Percentiles rank a stretch among this genome's conserved stretches.
phyloP scores from a whole-genome alignment of 2,113 vertebrate species.

The Uria aalge region DNA sequence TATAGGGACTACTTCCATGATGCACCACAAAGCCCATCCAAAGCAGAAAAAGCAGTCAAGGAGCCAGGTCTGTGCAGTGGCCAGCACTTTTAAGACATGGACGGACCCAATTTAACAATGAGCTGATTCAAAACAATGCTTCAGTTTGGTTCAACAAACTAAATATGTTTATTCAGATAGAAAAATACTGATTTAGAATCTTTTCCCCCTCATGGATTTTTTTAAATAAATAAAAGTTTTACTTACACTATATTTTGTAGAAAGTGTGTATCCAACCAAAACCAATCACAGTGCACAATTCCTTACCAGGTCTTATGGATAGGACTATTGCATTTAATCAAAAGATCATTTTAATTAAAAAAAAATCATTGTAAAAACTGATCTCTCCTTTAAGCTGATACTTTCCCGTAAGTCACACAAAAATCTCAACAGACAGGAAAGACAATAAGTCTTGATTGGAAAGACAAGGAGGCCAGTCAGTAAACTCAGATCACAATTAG shows the following conservation, averaged over 20 bases:
- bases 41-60: background rate
- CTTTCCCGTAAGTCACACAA: background rate
- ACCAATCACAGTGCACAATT: background rate
- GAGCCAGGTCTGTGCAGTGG: background rate
- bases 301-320: background rate
- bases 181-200: background rate
- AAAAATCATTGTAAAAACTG: background rate
- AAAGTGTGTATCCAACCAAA: background rate
- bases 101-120: background rate
- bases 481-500: constrained; percentile 51
- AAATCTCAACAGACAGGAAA: constrained; percentile 9
- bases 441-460: constrained; percentile 43
- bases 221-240: background rate
- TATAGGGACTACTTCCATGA: background rate
- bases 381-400: background rate
- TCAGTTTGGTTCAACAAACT: background rate
- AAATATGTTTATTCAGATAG: background rate
- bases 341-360: background rate
- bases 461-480: constrained; percentile 15
- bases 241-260: background rate
- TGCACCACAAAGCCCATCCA: background rate
- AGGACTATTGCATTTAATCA: background rate
- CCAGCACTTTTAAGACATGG: background rate
- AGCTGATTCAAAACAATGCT: background rate
- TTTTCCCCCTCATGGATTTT: background rate